phyloP scores from a whole-genome alignment of 2,113 vertebrate genomes.

The Saimiri boliviensis region DNA sequence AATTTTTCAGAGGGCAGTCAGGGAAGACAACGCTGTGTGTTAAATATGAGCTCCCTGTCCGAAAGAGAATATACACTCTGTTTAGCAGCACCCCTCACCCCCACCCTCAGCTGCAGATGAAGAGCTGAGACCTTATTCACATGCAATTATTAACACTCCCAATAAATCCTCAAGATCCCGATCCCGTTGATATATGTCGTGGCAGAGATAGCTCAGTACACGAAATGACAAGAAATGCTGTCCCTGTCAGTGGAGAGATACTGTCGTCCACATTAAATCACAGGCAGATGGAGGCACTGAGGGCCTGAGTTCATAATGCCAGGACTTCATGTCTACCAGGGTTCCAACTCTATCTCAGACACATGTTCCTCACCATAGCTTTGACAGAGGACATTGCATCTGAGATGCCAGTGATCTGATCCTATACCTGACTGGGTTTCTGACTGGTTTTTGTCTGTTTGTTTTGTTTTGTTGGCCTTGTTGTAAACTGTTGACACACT shows the following conservation, averaged over 20 bases:
- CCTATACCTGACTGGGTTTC: neutral
- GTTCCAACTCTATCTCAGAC: neutral
- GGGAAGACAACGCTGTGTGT: slow-evolving; percentile 40
- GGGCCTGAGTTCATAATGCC: neutral
- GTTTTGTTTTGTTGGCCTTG: neutral
- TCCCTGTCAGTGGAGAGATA: slow-evolving; percentile 49
- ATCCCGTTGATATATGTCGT: neutral
- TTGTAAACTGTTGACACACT: neutral
- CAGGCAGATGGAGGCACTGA: neutral
- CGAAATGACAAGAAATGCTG: neutral
- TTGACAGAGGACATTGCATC: neutral
- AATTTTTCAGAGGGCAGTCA: slow-evolving; percentile 61
- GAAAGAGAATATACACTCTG: neutral
- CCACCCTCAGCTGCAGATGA: neutral
- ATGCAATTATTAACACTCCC: slow-evolving; percentile 27
- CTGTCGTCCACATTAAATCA: slow-evolving; percentile 50
- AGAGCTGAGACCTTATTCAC: slow-evolving; percentile 22
- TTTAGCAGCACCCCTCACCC: neutral
- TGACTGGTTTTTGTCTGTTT: neutral
- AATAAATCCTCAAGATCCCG: slow-evolving; percentile 54
- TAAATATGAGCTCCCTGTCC: slow-evolving; percentile 66
- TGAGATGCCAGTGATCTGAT: neutral
- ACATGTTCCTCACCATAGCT: neutral
- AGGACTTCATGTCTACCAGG: neutral
- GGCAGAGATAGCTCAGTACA: slow-evolving; percentile 47